Conservation (phyloP, 2,888 invertebrate species). For the Drosophila sordidapex region DNA sequence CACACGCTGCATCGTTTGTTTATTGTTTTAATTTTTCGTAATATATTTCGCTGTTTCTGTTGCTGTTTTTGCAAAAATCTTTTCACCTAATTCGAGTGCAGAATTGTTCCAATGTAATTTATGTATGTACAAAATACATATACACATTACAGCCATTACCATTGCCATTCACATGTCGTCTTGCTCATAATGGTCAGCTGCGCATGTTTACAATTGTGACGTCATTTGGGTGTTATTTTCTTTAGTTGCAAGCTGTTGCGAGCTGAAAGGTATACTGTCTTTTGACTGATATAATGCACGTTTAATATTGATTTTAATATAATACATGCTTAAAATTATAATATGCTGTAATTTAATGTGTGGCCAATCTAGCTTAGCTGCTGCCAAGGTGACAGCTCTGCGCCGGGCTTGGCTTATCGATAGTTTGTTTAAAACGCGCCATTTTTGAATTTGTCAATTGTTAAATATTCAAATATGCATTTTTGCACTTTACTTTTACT, state of each 20-base stretch:
- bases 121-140: slow-evolving; percentile 11
- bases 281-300: neutral
- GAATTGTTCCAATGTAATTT: slow-evolving; percentile 10
- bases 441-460: neutral
- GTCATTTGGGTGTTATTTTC: neutral
- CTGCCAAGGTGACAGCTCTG: neutral
- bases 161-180: slow-evolving; percentile 8
- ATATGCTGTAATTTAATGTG: neutral
- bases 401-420: neutral
- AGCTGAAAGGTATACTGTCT: neutral
- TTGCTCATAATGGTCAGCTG: neutral
- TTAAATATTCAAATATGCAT: neutral
- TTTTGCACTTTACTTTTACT: neutral
- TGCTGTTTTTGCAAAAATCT: neutral
- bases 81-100: slow-evolving; percentile 12
- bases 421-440: neutral
- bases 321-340: neutral
- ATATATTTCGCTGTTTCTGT: neutral
- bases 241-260: neutral
- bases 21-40: neutral
- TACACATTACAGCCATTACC: slow-evolving; percentile 9
- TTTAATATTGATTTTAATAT: neutral
- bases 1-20: neutral
- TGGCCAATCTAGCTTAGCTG: neutral
- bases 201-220: slow-evolving; percentile 34